Evolutionary conservation across 2,888 invertebrate species (phyloP), one percentile per base, ranked within the genome.

Genomic region (Campopleginae sp.): DNA sequence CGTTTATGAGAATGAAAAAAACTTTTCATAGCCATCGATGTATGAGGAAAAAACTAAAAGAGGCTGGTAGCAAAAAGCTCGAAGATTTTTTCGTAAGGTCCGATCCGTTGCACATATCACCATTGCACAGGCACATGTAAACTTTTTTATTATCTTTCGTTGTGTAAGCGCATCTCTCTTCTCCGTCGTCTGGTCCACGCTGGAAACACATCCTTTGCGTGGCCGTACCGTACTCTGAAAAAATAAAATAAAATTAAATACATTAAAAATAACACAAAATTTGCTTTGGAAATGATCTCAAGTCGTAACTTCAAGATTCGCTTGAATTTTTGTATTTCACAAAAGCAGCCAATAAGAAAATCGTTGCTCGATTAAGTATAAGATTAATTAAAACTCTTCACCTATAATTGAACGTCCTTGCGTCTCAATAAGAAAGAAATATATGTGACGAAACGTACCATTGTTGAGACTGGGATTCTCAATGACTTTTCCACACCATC

Each of bases 401-500:
- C 33, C 2, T 33, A 33, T 5, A 33, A 5, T 33, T 5, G 5
- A 27, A 58, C 58, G 58, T 27, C 58, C 58, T 58, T 58, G 27
- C 3, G 14, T 27, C 27, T 27, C 27, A 1, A 14, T 58, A 14
- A 27, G 6, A 58, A 23, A 63, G 17, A 42, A 42, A 27, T 66
- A 58, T 10, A 14, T 1, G 38, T n/a, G 46, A 65, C 33, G 33
- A 33, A 33, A 48, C 76, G 14, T 44, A 97, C 98, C 98, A 92
- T 96, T 96, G 92, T 97, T 96, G 88, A 96, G 95, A 89, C 96
- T 96, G 88, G 96, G 96, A 82, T 97, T 96, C 93, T 98, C 98
- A 51, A 98, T 95, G 74, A 98, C 96, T 94, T 98, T 98, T 33
- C 97, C 97, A 91, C 98, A 98, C 98, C 98, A 98, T 54, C 98